These are phyloP conservation scores for Heliconius eleuchia DNA, from an alignment of 1,140 invertebrate species.

Conservation along the genomic window DNA sequence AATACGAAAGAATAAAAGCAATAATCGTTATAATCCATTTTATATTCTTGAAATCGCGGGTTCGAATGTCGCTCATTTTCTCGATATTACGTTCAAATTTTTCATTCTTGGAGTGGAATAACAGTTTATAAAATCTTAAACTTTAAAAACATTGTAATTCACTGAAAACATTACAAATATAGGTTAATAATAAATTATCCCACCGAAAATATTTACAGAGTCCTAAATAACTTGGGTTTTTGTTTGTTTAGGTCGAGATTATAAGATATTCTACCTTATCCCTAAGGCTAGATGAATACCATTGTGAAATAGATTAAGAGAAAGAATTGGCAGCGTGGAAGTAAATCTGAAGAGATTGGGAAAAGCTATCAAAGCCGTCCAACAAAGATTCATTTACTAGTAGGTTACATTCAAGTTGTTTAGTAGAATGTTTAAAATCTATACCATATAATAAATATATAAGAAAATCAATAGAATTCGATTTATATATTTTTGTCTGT, in stretches of 20 bases:
- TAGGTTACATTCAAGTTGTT: neutral
- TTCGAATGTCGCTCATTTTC: too few relatives aligned
- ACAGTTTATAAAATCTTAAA: neutral
- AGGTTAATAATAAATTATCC: neutral
- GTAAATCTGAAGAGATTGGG: conserved; percentile 48
- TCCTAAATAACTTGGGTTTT: conserved; percentile 24
- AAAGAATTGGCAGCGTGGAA: conserved; percentile 46
- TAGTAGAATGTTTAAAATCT: too few relatives aligned
- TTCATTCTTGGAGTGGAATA: neutral
- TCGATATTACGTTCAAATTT: too few relatives aligned
- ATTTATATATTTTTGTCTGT: too few relatives aligned
- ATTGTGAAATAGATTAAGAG: conserved; percentile 49
- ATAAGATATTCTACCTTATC: conserved; percentile 26
- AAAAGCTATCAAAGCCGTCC: conserved; percentile 28
- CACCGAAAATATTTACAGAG: conserved; percentile 12
- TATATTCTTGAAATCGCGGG: too few relatives aligned
- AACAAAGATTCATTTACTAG: neutral
- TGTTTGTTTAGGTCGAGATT: conserved; percentile 25
- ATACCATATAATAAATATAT: too few relatives aligned
- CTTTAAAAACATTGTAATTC: neutral
- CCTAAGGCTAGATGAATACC: conserved; percentile 45
- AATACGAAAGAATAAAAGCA: too few relatives aligned
- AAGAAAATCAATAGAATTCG: too few relatives aligned
- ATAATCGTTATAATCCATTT: too few relatives aligned
- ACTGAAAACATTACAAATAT: neutral